phyloP scores from a whole-genome alignment of 2,113 vertebrate genomes.

The Edolisoma coerulescens region DNA sequence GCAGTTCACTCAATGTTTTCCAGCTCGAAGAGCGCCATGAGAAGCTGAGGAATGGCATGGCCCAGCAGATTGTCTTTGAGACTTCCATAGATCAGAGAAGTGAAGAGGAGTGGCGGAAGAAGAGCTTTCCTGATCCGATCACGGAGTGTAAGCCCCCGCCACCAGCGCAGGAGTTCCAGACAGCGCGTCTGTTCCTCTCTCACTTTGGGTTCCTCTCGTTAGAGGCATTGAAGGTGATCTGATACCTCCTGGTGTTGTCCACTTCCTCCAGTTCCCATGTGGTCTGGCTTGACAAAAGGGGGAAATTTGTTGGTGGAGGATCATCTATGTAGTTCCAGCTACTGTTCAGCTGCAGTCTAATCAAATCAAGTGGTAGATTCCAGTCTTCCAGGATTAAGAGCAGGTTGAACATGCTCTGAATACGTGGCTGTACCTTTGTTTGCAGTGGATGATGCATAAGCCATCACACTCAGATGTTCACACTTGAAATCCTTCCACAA shows the following conservation, averaged over 20 bases:
- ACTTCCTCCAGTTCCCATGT: background rate
- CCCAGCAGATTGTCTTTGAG: slow-evolving; percentile 90
- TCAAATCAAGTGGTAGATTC: background rate
- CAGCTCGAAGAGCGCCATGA: slow-evolving; percentile 91
- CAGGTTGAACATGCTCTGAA: background rate
- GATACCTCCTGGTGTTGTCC: background rate
- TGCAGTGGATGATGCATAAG: background rate
- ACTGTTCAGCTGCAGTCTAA: background rate
- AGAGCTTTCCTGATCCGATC: slow-evolving; percentile 85
- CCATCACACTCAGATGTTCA: background rate
- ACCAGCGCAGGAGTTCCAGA: slow-evolving; percentile 93
- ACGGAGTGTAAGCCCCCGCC: slow-evolving; percentile 89
- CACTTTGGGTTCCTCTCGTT: slow-evolving; percentile 94
- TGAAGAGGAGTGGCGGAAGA: slow-evolving; percentile 83
- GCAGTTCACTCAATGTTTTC: background rate
- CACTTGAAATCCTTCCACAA: background rate
- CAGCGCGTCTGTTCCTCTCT: slow-evolving; percentile 92
- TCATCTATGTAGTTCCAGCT: background rate
- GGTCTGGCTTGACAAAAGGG: background rate
- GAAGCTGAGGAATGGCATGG: slow-evolving; percentile 86
- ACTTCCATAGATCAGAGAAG: slow-evolving; percentile 81
- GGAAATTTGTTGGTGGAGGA: background rate
- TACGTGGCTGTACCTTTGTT: background rate
- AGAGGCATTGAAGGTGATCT: slow-evolving; percentile 90
- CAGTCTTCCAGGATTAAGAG: background rate